A percentile compares a stretch with the other conserved stretches of the same genome.
These are phyloP conservation scores for Acanthosepion esculentum DNA, from an alignment of 2,888 invertebrate genomes.

Conservation along the genomic window DNA sequence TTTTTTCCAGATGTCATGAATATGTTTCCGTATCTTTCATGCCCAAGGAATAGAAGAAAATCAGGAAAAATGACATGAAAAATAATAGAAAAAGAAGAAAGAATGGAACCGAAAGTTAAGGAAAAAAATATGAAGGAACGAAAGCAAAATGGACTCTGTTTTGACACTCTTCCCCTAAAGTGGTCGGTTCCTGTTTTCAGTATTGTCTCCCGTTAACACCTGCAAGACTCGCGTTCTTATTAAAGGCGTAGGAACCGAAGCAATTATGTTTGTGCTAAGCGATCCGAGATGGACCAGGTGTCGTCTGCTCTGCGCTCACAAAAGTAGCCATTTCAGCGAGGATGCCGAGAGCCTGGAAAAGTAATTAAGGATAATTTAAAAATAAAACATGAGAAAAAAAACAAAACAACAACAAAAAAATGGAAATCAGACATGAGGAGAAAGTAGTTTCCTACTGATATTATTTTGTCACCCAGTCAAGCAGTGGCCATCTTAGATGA, in stretches of 20 bases:
- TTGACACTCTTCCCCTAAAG: slow-evolving; percentile 2
- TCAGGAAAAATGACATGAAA: neutral
- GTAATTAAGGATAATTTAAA: slow-evolving; percentile 13
- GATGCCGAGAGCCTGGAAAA: slow-evolving; percentile 18
- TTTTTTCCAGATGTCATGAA: neutral
- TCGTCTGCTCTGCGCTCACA: neutral
- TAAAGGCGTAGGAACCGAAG: slow-evolving; percentile 21
- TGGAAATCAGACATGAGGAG: neutral
- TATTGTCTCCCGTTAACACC: neutral
- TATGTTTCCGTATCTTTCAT: slow-evolving; percentile 33
- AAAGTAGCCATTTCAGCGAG: slow-evolving; percentile 18
- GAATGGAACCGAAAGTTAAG: too few species aligned
- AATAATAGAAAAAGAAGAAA: neutral
- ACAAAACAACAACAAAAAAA: neutral
- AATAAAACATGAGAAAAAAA: neutral
- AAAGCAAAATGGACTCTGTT: slow-evolving; percentile 33
- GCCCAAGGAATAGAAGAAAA: neutral
- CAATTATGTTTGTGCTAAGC: slow-evolving; percentile 33
- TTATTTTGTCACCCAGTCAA: slow-evolving; percentile 15
- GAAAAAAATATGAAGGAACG: slow-evolving; percentile 17
- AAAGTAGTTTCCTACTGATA: neutral
- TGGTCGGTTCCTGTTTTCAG: slow-evolving; percentile 33
- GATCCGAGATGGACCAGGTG: slow-evolving; percentile 23
- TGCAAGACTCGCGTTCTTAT: slow-evolving; percentile 12
- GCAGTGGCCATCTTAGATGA: neutral